These are phyloP conservation scores for Coenonympha glycerion DNA, from an alignment of 2,888 invertebrate genomes.

Conservation along the genomic window DNA sequence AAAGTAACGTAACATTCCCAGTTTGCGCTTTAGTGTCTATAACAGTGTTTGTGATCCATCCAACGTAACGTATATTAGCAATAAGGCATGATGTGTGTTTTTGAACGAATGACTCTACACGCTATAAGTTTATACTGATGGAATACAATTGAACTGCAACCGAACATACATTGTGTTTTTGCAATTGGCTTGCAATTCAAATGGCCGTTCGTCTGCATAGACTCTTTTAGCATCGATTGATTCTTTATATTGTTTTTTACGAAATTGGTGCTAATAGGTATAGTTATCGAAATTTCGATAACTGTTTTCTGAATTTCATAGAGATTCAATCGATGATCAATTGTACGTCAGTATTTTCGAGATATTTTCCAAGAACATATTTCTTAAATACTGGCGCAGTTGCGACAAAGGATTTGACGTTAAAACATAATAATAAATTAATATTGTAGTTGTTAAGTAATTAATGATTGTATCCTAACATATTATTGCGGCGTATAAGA, in stretches of 20 bases:
- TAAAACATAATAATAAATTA: slow-evolving; percentile 62
- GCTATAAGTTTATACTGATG: too few species aligned
- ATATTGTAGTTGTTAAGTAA: slow-evolving; percentile 59
- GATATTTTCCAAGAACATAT: slow-evolving; percentile 33
- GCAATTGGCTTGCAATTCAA: too few species aligned
- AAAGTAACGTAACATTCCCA: slow-evolving; percentile 70
- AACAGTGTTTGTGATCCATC: slow-evolving; percentile 75
- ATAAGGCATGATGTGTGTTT: slow-evolving; percentile 71
- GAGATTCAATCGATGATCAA: slow-evolving; percentile 49
- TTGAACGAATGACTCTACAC: slow-evolving; percentile 37
- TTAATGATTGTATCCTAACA: slow-evolving; percentile 59
- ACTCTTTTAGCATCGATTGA: slow-evolving; percentile 42
- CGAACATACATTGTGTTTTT: too few species aligned
- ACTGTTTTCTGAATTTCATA: slow-evolving; percentile 29
- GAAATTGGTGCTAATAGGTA: slow-evolving; percentile 35
- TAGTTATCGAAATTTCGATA: slow-evolving; percentile 20
- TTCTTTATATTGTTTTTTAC: slow-evolving; percentile 40
- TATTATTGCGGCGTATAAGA: slow-evolving; percentile 48
- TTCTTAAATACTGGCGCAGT: slow-evolving; percentile 18
- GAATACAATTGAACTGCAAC: too few species aligned
- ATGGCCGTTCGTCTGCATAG: too few species aligned
- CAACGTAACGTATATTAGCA: slow-evolving; percentile 59
- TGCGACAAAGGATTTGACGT: slow-evolving; percentile 33
- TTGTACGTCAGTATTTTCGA: slow-evolving; percentile 48
- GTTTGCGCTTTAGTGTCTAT: slow-evolving; percentile 69